Conservation (phyloP, 2,113 vertebrate species). For the Chauna torquata region DNA sequence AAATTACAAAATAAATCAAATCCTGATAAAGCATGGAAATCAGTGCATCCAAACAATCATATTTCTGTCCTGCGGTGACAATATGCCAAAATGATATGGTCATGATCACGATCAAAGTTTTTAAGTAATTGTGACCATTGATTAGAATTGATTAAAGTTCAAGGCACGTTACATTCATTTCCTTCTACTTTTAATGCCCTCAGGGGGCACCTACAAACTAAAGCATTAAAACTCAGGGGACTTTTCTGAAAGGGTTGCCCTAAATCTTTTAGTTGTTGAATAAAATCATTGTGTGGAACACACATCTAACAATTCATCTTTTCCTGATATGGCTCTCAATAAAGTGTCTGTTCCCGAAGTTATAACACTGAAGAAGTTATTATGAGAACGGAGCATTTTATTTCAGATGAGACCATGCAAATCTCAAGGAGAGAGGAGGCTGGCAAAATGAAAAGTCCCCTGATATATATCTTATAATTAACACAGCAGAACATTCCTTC, state of each 20-base stretch:
- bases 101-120: not conserved
- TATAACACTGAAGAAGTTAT: constrained; percentile 35
- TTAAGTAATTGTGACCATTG: not conserved
- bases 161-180: not conserved
- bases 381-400: constrained; percentile 26
- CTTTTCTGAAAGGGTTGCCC: not conserved
- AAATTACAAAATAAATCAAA: constrained; percentile 2
- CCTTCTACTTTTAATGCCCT: not conserved
- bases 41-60: not conserved
- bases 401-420: constrained; percentile 12
- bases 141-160: constrained; percentile 6
- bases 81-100: not conserved
- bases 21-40: not conserved
- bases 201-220: not conserved
- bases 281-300: constrained; percentile 34
- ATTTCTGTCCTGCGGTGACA: not conserved
- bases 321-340: not conserved
- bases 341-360: constrained; percentile 30
- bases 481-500: constrained; percentile 28
- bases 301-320: constrained; percentile 33
- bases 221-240: not conserved
- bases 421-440: constrained; percentile 32
- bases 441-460: constrained; percentile 15
- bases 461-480: constrained; percentile 63
- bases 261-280: constrained; percentile 43